phyloP scores from a whole-genome alignment of 1,140 invertebrate genomes.

The Drosophila paulistorum region DNA sequence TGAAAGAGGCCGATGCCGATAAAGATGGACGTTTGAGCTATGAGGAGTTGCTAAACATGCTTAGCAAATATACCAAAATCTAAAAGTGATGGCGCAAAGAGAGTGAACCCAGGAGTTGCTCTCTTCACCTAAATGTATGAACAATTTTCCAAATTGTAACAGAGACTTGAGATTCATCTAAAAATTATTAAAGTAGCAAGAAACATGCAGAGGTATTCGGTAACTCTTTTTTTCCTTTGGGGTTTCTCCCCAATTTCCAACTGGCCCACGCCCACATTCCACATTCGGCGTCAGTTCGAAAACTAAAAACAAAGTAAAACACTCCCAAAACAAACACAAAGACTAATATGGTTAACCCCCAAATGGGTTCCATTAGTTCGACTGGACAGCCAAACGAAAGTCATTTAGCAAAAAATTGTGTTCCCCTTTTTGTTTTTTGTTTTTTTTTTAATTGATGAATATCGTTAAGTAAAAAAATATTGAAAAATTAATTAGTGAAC shows the following conservation, averaged over 20 bases:
- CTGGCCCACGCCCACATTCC: conserved; percentile 32
- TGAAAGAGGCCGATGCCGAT: conserved; percentile 21
- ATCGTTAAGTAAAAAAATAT: no score
- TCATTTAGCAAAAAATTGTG: no score
- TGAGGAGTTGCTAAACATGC: conserved; percentile 12
- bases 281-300: conserved; percentile 21
- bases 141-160: not conserved
- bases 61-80: conserved; percentile 5
- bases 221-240: not conserved
- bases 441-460: no score
- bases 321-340: conserved; percentile 12
- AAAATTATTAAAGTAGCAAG: conserved; percentile 2
- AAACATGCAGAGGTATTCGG: not conserved
- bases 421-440: no score
- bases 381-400: no score
- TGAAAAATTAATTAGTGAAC: no score
- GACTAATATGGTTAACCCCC: conserved; percentile 1
- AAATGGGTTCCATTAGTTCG: not conserved
- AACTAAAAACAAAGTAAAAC: conserved; percentile 6
- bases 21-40: conserved; percentile 12
- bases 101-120: not conserved
- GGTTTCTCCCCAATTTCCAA: not conserved
- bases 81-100: not conserved
- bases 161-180: not conserved
- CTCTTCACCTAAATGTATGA: not conserved